Conservation (phyloP, 2,113 vertebrate genomes). For the Ceyx melanurus region DNA sequence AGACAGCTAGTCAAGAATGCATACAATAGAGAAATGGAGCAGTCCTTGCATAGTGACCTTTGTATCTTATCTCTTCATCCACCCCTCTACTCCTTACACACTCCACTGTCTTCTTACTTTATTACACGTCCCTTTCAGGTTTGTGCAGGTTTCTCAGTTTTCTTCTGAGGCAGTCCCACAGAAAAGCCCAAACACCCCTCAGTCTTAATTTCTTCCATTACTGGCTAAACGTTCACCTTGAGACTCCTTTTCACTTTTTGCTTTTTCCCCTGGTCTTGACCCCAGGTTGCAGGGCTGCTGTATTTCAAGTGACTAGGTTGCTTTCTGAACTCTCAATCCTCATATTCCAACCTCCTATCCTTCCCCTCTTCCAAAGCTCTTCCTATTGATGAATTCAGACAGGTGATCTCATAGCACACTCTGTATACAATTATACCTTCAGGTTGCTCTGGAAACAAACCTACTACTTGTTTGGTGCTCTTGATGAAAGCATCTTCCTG, state of each 20-base stretch:
- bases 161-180: not conserved
- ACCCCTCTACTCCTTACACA: not conserved
- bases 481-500: not conserved
- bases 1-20: not conserved
- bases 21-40: not conserved
- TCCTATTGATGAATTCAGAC: not conserved
- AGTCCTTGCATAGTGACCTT: not conserved
- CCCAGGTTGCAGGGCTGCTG: not conserved
- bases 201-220: not conserved
- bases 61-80: not conserved
- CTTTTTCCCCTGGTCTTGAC: not conserved
- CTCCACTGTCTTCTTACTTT: not conserved
- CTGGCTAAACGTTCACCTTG: not conserved
- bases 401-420: not conserved
- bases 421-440: not conserved
- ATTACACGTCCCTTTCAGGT: not conserved
- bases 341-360: not conserved
- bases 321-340: not conserved
- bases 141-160: not conserved
- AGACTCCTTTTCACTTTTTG: not conserved
- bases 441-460: slow-evolving; percentile 28
- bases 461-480: not conserved
- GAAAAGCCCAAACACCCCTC: not conserved
- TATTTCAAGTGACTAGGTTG: not conserved
- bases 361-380: not conserved